Base-by-base conservation (phyloP, 2,888 invertebrate species). In the Pegoplata infirma region DNA sequence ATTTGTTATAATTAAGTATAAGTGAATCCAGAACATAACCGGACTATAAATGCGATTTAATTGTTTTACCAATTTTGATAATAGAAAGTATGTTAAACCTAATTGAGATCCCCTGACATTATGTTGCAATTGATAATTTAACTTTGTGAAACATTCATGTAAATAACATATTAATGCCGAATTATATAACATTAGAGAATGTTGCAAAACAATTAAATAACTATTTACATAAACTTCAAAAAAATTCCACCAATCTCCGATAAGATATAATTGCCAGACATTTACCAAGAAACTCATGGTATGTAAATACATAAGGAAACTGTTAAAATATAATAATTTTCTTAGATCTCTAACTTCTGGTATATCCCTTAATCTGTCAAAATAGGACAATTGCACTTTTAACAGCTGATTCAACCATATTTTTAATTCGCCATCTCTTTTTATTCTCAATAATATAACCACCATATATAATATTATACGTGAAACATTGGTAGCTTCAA, bases 161-260 rank as follows among this genome's bases (percentile, higher is more conserved):
- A 68, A 4, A 10, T 36, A 58, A 12, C 49, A 51, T 14, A 68
- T 8, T 6, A 49, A 6, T 7, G 23, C 5, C 1, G 40, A 32
- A 58, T 68, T 58, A 7, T 68, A 23, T 16, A 68, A 1, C 49
- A 68, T 47, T 28, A 49, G 47, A 32, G 23, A 23, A 25, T 68
- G 49, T 12, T 68, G 32, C 19, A 51, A 4, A 10, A 14, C 49
- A 12, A 68, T 1, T 17, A 58, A 36, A 10, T 21, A 36, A 5
- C 23, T 12, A 14, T 58, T 6, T 10, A 12, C 23, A 49, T 49
- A 51, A 0, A 23, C 5, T 5, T 68, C 58, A 3, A 68, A n/a
- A 56, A 12, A 3, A 2, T 6, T 19, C 19, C 19, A n/a, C 3
- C 32, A n/a, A 5, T 56, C 14, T 6, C 7, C 5, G 2, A 0